Base-by-base conservation (phyloP, 2,797 vertebrate genomes). In the Melanitta fusca region DNA sequence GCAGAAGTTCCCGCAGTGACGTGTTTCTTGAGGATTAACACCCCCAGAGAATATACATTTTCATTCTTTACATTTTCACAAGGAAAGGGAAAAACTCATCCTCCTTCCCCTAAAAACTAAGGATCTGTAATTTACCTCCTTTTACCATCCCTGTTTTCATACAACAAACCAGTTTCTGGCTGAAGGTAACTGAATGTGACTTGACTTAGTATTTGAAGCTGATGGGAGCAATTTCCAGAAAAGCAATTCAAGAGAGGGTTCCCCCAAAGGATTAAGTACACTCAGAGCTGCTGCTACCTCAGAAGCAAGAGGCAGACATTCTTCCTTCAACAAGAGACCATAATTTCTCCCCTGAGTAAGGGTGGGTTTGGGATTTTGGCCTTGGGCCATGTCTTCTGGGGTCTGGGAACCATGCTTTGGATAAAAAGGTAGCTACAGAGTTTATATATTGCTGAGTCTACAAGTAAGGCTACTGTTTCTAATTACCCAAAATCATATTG, bases 391-490 rank as follows among this genome's bases (percentile, higher is more conserved):
- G 4, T 56, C 53, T 89, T 93, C 61, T 91, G 85, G 39, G 41
- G 54, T 92, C 85, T 95, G 91, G 69, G 74, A 96, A 73, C 39
- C 71, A 80, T 13, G 38, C 49, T 89, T 85, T 56, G 81, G 69
- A 92, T 62, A 58, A 69, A 86, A 93, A 87, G 54, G 80, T 74
- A 80, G 64, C 65, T 93, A 41, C 5, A 56, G 71, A 83, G 30
- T 62, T 89, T 78, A 89, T 47, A 38, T 34, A 72, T 70, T 93
- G 94, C 94, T 95, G 93, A 96, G 68, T 91, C 86, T 72, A 93
- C 81, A 91, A 93, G 85, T 84, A 75, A 68, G 34, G 14, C 54
- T 89, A 83, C 83, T 95, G 88, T 93, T 96, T 95, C 86, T 69
- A 95, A 96, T 96, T 91, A 96, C 41, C 20, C 17, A 49, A 51